phyloP scores from a whole-genome alignment of 2,888 invertebrate genomes.

The Girardia tigrina region DNA sequence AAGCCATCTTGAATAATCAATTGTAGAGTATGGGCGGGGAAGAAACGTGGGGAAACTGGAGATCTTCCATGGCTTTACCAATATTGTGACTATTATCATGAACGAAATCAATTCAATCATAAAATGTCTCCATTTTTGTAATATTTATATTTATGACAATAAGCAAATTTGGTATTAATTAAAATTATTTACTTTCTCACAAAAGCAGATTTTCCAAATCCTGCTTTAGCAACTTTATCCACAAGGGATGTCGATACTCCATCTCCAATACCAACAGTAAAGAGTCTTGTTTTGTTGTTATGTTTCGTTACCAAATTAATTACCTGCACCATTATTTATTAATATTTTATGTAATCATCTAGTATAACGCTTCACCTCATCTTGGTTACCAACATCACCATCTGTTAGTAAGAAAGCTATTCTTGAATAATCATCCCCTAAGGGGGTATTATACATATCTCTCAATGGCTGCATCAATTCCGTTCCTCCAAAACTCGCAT shows the following conservation, averaged over 20 bases:
- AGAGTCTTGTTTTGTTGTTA: conserved; percentile 38
- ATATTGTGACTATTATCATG: too few relatives aligned
- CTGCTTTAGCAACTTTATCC: conserved; percentile 46
- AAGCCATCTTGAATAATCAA: too few relatives aligned
- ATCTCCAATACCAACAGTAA: conserved; percentile 46
- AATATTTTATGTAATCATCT: background rate
- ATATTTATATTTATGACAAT: too few relatives aligned
- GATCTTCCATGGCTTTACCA: too few relatives aligned
- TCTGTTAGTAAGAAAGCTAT: conserved; percentile 48
- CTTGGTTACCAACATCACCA: conserved; percentile 45
- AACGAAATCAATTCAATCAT: too few relatives aligned
- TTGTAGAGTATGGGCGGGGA: too few relatives aligned
- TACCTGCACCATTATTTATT: background rate
- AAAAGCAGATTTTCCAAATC: conserved; percentile 46
- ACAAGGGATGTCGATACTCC: conserved; percentile 45
- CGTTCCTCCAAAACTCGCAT: conserved; percentile 45
- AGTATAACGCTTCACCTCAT: conserved; percentile 40
- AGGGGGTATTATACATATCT: conserved; percentile 38
- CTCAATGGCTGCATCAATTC: conserved; percentile 43
- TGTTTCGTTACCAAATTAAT: background rate
- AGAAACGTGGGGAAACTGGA: too few relatives aligned
- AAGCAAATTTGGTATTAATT: too few relatives aligned
- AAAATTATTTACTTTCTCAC: conserved; percentile 39
- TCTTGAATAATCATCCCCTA: conserved; percentile 39
- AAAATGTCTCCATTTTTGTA: too few relatives aligned